Evolutionary conservation across 2,113 vertebrate genomes (phyloP), one percentile per base, ranked within the genome.

Genomic region (Balaeniceps rex): DNA sequence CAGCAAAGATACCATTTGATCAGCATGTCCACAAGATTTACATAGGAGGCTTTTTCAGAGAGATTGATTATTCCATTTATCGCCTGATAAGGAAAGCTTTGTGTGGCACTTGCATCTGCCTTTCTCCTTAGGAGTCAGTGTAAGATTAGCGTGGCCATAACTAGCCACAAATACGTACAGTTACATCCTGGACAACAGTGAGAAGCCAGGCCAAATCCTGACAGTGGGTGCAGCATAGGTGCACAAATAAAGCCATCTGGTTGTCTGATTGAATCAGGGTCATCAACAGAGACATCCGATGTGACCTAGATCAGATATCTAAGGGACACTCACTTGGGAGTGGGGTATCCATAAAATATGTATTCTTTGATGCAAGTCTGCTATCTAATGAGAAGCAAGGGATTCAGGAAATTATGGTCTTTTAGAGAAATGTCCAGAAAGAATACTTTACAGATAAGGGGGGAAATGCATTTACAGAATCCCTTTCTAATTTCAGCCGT

Each of bases 181-280:
- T 84, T 92, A 68, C 38, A 65, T 49, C 40, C 76, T 36, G 58
- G 81, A 47, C 91, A 89, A 94, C 44, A 57, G 55, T 52, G 83
- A 86, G 84, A 93, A 90, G 57, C 47, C 80, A 88, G 79, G 65
- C 87, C 82, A 91, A 88, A 69, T 80, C 55, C 51, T 95, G 79
- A 57, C 89, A 93, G 87, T 82, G 84, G 58, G 47, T 90, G 72
- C 66, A 94, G 91, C 70, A 91, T 47, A 95, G 91, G 84, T 93
- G 71, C 55, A 87, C 86, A 96, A 80, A 85, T 86, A 96, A 96
- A 94, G 94, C 90, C 93, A 95, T 94, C 91, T 94, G 94, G 87
- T 77, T 97, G 93, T 97, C 96, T 95, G 70, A 95, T 65, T 91
- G 65, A 94, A 96, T 97, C 94, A 96, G 83, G 82, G 93, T 96